Conservation (phyloP, 1,140 invertebrate species). For the Ganaspis sp. region DNA sequence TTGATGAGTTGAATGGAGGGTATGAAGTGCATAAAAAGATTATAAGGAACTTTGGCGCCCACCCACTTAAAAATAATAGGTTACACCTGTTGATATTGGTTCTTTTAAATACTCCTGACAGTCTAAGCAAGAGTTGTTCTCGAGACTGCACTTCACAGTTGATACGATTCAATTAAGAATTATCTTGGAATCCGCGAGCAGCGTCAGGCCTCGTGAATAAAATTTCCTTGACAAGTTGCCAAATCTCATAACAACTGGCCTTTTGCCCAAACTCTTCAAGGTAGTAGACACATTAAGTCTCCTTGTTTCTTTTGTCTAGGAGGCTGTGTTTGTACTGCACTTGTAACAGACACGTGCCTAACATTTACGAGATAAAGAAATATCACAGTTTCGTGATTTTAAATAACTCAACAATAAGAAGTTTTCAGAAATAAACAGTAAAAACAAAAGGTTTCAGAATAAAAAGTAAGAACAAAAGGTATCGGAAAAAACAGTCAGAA, state of each 20-base stretch:
- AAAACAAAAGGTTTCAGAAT: too few species aligned
- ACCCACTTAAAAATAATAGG: background rate
- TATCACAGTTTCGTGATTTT: background rate
- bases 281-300: slow-evolving; percentile 11
- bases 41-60: background rate
- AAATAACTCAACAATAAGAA: background rate
- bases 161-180: slow-evolving; percentile 9
- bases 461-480: too few species aligned
- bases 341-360: slow-evolving; percentile 3
- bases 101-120: background rate
- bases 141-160: background rate
- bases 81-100: slow-evolving; percentile 12
- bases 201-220: slow-evolving; percentile 12
- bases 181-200: background rate
- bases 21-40: background rate
- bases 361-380: slow-evolving; percentile 17
- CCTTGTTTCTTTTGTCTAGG: slow-evolving; percentile 26
- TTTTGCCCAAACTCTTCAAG: slow-evolving; percentile 14
- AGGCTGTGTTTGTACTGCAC: background rate
- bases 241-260: slow-evolving; percentile 19
- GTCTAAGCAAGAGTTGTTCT: background rate
- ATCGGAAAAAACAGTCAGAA: too few species aligned
- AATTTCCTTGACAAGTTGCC: slow-evolving; percentile 25
- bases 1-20: background rate
- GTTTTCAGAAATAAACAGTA: too few species aligned